Conservation (phyloP, 1,140 invertebrate species). For the Caenorhabditis inopinata region DNA sequence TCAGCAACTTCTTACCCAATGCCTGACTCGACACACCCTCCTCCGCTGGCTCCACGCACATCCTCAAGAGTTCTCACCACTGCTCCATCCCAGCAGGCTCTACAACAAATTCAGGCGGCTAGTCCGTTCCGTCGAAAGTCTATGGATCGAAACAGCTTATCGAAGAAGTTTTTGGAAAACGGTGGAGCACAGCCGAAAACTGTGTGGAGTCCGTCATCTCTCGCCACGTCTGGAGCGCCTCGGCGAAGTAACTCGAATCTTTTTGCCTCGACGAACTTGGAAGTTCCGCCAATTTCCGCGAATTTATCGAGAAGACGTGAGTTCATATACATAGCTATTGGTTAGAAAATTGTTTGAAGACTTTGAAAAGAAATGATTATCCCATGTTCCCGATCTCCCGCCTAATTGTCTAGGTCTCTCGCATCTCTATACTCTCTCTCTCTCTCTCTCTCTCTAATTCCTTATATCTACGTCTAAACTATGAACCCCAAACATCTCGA, state of each 20-base stretch:
- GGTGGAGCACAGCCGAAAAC: conserved; percentile 7
- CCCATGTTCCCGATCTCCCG: background rate
- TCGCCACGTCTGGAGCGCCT: background rate
- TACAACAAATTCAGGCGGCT: conserved; percentile 1
- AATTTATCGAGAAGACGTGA: conserved; percentile 10
- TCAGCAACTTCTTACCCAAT: background rate
- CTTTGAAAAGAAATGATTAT: background rate
- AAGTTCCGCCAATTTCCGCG: background rate
- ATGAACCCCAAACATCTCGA: conserved; percentile 8
- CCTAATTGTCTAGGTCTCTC: conserved; percentile 25
- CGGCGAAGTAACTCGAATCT: conserved; percentile 12
- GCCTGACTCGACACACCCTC: background rate
- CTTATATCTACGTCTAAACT: background rate
- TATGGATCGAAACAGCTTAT: conserved; percentile 7
- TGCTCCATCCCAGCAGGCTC: conserved; percentile 4
- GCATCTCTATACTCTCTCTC: background rate
- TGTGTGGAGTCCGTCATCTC: background rate
- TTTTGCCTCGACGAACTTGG: background rate
- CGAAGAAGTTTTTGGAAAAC: background rate
- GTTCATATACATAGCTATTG: background rate
- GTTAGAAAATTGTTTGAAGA: background rate
- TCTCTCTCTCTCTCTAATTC: background rate
- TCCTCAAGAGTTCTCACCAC: background rate
- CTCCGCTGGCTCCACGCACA: conserved; percentile 8
- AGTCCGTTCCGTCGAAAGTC: background rate